Evolutionary conservation across 2,888 invertebrate species (phyloP).

Genomic region (Drosophila anomalata): DNA sequence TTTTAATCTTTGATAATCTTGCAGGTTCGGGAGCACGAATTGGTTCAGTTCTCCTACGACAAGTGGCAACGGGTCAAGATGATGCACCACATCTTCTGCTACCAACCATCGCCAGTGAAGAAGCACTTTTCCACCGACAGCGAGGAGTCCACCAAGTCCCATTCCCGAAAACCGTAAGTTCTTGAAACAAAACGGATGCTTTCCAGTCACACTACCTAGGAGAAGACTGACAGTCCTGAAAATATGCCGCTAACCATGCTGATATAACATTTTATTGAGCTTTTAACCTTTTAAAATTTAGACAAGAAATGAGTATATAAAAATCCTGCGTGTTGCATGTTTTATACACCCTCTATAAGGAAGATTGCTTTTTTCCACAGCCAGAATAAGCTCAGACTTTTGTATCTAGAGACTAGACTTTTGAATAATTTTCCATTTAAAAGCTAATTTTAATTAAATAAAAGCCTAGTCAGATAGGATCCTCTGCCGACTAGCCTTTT

Average conservation of each 20-base stretch:
- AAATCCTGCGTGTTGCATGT: constrained; percentile 29
- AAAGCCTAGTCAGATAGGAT: background rate
- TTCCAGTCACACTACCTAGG: constrained; percentile 12
- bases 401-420: background rate
- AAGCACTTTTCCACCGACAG: constrained; percentile 92
- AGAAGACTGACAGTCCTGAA: constrained; percentile 16
- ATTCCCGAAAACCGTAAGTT: constrained; percentile 84
- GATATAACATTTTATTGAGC: constrained; percentile 1
- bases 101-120: constrained; percentile 93
- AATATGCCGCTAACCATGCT: constrained; percentile 14
- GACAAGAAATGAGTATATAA: constrained; percentile 14
- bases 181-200: background rate
- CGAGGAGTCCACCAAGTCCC: constrained; percentile 85
- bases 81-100: constrained; percentile 95
- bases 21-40: constrained; percentile 91
- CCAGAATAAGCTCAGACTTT: background rate
- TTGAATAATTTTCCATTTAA: background rate
- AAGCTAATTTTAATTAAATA: background rate
- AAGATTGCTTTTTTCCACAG: background rate
- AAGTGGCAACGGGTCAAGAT: constrained; percentile 93
- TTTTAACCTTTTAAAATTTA: background rate
- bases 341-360: constrained; percentile 5
- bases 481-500: background rate
- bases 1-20: background rate
- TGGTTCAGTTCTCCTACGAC: constrained; percentile 92